Conservation (phyloP, 2,888 invertebrate genomes). For the Linnaemya tessellans region DNA sequence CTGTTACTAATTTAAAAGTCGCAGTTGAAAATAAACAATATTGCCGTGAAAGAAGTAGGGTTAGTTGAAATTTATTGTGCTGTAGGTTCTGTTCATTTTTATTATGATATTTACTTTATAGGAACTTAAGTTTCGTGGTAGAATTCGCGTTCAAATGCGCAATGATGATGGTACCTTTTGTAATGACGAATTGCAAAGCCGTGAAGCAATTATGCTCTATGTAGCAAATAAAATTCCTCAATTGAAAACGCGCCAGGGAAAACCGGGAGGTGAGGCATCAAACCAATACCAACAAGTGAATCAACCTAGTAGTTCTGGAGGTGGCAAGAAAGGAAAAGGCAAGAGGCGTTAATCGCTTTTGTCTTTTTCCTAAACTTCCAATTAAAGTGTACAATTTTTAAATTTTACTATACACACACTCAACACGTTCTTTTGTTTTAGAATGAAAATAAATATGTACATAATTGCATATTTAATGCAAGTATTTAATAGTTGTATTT, state of each 20-base stretch:
- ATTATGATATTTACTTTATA: slow-evolving; percentile 73
- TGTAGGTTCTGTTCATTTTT: background rate
- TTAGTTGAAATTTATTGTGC: slow-evolving; percentile 74
- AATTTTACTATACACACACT: background rate
- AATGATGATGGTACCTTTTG: slow-evolving; percentile 93
- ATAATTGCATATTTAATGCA: background rate
- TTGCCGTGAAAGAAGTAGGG: slow-evolving; percentile 94
- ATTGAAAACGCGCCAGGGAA: slow-evolving; percentile 89
- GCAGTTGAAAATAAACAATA: slow-evolving; percentile 97
- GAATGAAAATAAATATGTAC: slow-evolving; percentile 21
- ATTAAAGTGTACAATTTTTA: background rate
- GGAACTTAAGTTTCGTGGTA: slow-evolving; percentile 92
- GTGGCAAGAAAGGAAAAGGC: slow-evolving; percentile 82
- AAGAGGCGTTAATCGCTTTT: slow-evolving; percentile 77
- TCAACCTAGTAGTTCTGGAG: slow-evolving; percentile 74
- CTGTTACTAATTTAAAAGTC: slow-evolving; percentile 91
- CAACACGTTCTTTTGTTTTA: background rate
- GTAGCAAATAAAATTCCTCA: slow-evolving; percentile 95
- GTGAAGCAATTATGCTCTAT: slow-evolving; percentile 90
- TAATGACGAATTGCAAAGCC: slow-evolving; percentile 88
- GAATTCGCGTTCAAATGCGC: slow-evolving; percentile 95
- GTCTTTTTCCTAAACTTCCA: background rate
- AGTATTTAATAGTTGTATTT: too few species aligned
- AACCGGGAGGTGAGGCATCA: slow-evolving; percentile 74
- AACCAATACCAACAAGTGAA: slow-evolving; percentile 73